Evolutionary conservation across 2,797 vertebrate genomes (phyloP).

Genomic region (Poliocrania exsul): DNA sequence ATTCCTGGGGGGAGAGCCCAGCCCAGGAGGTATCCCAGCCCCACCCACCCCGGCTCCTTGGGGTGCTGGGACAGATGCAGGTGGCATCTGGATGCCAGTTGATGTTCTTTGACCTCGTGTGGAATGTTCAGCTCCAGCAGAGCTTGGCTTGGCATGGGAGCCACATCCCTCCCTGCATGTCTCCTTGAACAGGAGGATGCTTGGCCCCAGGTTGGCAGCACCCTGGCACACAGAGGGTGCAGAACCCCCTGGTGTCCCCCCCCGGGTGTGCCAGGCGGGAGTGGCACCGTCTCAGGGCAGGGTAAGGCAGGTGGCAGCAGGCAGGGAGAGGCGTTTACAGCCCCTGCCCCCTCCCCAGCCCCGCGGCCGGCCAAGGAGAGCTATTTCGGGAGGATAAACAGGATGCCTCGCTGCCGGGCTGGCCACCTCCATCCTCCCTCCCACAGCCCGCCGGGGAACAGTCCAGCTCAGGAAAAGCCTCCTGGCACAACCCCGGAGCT

Average conservation of each 20-base stretch:
- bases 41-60: fast-evolving
- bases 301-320: neutral
- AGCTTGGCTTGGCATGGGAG: neutral
- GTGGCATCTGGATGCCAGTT: neutral
- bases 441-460: neutral
- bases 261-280: fast-evolving
- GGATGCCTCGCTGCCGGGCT: neutral
- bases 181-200: neutral
- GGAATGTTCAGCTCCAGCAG: neutral
- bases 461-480: neutral
- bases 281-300: neutral
- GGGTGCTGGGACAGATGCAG: neutral
- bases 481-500: neutral
- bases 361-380: neutral
- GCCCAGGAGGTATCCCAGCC: neutral
- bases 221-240: fast-evolving
- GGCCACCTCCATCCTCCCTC: constrained; percentile 1
- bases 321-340: neutral
- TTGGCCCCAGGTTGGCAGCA: neutral
- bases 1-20: neutral
- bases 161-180: neutral
- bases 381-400: constrained; percentile 62
- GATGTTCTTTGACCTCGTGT: fast-evolving
- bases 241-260: neutral
- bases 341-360: neutral